Evolutionary conservation across 2,113 vertebrate genomes (phyloP).

Genomic region (Nothoprocta pentlandii): DNA sequence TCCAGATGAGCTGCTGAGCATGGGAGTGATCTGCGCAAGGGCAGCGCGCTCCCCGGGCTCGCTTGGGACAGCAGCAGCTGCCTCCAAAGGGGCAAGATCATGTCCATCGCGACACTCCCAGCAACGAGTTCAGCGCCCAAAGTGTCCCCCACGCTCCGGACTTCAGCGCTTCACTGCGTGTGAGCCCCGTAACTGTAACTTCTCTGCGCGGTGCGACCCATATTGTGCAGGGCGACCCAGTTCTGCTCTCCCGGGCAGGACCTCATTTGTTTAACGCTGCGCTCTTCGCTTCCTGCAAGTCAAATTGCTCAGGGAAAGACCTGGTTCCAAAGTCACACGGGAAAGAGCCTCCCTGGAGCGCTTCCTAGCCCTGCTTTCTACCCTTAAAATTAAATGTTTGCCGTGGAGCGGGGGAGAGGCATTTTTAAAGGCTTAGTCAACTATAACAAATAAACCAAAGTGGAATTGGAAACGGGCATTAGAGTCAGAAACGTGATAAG

Average conservation of each 20-base stretch:
- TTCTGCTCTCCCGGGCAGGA: not conserved
- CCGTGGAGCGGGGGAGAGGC: not conserved
- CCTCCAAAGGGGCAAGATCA: no score
- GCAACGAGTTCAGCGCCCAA: not conserved
- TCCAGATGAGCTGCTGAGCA: no score
- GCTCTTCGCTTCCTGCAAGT: conserved; percentile 2
- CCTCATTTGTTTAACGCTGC: not conserved
- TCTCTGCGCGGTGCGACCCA: rapidly evolving
- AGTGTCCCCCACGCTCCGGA: not conserved
- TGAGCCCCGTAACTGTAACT: not conserved
- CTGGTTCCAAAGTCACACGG: conserved; percentile 30
- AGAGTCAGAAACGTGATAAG: not conserved
- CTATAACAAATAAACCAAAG: not conserved
- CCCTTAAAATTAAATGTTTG: not conserved
- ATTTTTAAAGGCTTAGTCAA: not conserved
- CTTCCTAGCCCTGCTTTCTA: not conserved
- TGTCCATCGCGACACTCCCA: rapidly evolving
- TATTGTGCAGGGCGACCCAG: not conserved
- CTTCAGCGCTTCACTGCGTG: not conserved
- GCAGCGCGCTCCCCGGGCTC: no score
- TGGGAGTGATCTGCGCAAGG: no score
- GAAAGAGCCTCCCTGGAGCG: not conserved
- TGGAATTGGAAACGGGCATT: not conserved
- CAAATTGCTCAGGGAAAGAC: conserved; percentile 9
- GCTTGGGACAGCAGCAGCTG: no score